Evolutionary conservation across 2,797 vertebrate genomes (phyloP).

Genomic region (Argyrosomus regius): DNA sequence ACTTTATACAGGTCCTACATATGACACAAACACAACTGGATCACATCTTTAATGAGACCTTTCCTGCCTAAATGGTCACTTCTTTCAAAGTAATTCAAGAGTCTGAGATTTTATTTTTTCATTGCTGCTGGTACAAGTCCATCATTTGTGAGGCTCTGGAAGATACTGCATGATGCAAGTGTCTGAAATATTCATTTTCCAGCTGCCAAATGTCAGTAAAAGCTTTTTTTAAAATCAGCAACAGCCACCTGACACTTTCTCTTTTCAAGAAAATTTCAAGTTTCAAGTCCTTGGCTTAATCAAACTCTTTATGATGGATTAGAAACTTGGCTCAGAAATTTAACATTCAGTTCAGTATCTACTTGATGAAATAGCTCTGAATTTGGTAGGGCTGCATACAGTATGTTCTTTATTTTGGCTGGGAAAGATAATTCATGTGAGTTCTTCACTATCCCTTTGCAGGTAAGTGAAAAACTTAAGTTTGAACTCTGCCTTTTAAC

Average conservation of each 20-base stretch:
- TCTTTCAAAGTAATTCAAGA: background rate
- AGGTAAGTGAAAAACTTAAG: background rate
- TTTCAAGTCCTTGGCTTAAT: background rate
- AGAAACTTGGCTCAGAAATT: background rate
- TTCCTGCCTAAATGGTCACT: background rate
- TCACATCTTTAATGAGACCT: background rate
- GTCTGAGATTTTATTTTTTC: background rate
- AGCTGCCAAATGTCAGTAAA: conserved; percentile 8
- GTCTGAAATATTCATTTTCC: conserved; percentile 12
- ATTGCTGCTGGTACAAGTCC: background rate
- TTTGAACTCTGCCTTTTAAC: conserved; percentile 21
- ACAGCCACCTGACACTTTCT: background rate
- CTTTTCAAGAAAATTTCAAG: background rate
- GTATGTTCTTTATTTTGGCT: background rate
- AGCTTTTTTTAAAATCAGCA: conserved; percentile 8
- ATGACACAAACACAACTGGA: background rate
- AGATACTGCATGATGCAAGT: conserved; percentile 22
- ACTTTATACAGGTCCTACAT: background rate
- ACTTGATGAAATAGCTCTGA: conserved; percentile 1
- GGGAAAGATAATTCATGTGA: background rate
- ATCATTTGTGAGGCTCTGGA: background rate
- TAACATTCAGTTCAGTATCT: background rate
- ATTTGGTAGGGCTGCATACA: background rate
- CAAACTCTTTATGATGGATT: background rate
- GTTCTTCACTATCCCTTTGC: background rate